Conservation (phyloP, 2,888 invertebrate species). For the Cyaniris semiargus region DNA sequence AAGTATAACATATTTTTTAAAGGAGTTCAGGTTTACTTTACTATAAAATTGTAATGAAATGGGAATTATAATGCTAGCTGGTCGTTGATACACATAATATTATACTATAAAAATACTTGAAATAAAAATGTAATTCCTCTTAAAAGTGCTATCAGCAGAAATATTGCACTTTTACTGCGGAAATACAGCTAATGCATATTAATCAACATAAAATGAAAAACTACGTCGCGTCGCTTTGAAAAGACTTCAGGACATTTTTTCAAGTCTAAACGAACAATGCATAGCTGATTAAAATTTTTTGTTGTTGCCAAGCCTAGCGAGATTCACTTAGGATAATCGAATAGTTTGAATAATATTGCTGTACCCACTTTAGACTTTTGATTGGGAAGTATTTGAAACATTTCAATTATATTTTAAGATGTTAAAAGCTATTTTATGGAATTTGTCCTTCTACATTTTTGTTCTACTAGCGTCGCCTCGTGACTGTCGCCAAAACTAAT, state of each 20-base stretch:
- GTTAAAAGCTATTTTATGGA: background rate
- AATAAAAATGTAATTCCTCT: background rate
- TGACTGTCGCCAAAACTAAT: too few relatives aligned
- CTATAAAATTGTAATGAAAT: background rate
- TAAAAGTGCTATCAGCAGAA: background rate
- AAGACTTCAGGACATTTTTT: constrained; percentile 58
- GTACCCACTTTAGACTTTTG: background rate
- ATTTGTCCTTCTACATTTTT: background rate
- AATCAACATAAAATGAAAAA: constrained; percentile 39
- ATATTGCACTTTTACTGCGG: constrained; percentile 15
- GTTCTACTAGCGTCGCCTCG: background rate
- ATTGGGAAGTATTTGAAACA: background rate
- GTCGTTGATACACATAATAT: too few relatives aligned
- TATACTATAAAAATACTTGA: background rate
- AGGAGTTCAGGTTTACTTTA: background rate
- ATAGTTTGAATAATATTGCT: constrained; percentile 42
- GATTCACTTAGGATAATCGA: constrained; percentile 44
- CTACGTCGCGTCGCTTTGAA: constrained; percentile 48
- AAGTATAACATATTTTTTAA: too few relatives aligned
- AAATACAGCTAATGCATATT: constrained; percentile 32
- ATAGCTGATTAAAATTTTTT: constrained; percentile 73
- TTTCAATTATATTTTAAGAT: background rate
- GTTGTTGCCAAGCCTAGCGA: constrained; percentile 58
- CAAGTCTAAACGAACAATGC: constrained; percentile 68
- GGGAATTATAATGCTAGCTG: too few relatives aligned